Evolutionary conservation across 2,113 vertebrate genomes (phyloP).

Genomic region (Cavia porcellus): DNA sequence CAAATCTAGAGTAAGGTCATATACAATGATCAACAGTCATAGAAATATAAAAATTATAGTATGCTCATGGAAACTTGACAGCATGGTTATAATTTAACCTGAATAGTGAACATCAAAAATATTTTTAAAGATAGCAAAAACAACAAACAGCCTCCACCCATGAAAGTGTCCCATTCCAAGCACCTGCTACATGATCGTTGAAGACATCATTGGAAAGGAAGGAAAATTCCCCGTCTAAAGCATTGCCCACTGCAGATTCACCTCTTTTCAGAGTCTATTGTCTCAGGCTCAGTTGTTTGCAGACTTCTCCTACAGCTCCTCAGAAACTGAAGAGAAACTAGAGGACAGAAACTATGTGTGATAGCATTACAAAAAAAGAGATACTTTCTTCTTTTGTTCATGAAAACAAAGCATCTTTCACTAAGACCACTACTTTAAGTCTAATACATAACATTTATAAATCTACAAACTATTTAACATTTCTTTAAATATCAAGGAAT

Average conservation of each 20-base stretch:
- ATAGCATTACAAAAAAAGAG: neutral
- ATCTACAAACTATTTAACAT: constrained; percentile 1
- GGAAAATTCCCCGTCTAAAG: neutral
- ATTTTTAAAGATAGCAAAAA: neutral
- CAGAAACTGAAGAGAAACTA: neutral
- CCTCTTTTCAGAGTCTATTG: neutral
- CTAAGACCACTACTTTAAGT: neutral
- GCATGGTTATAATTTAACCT: neutral
- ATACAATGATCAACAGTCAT: neutral
- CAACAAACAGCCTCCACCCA: neutral
- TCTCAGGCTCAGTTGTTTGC: neutral
- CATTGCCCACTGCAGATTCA: neutral
- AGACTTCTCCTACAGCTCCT: neutral
- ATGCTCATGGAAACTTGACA: neutral
- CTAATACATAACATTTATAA: neutral
- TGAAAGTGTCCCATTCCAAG: neutral
- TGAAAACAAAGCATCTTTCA: neutral
- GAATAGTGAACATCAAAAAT: neutral
- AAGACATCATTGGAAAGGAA: neutral
- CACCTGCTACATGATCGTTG: neutral
- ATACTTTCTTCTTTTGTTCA: constrained; percentile 1
- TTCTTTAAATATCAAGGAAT: constrained; percentile 43
- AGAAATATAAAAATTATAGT: neutral
- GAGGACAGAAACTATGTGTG: neutral
- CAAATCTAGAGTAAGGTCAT: neutral